Percentiles rank a stretch among this genome's conserved stretches.
phyloP scores from a whole-genome alignment of 2,113 vertebrate genomes.

The Cyprinodon brontotheroides region DNA sequence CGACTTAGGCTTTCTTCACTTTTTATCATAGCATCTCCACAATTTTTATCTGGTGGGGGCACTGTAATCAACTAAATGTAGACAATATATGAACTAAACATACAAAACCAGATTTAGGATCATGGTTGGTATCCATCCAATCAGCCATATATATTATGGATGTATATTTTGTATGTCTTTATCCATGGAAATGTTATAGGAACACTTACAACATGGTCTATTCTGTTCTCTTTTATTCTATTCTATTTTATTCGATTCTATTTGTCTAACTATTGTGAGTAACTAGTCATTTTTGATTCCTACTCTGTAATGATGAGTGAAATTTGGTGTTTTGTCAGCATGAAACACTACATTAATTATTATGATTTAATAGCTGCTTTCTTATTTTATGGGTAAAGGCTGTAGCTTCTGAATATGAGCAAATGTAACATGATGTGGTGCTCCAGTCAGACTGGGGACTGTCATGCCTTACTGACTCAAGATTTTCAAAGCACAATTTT shows the following conservation, averaged over 20 bases:
- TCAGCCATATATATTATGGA: background rate
- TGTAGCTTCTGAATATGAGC: constrained; percentile 4
- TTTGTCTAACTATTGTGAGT: background rate
- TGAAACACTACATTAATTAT: constrained; percentile 1
- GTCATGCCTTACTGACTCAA: background rate
- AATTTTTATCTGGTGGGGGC: background rate
- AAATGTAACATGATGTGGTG: constrained; percentile 14
- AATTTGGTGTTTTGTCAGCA: background rate
- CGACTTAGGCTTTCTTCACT: background rate
- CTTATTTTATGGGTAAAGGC: background rate
- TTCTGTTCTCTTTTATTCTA: background rate
- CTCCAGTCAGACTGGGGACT: constrained; percentile 9
- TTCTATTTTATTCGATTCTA: no score
- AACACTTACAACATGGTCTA: background rate
- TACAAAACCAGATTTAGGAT: background rate
- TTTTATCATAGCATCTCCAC: background rate
- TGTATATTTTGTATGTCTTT: background rate
- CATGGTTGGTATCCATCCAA: background rate
- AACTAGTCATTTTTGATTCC: background rate
- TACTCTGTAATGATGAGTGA: background rate
- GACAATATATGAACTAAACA: background rate
- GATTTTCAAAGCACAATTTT: background rate
- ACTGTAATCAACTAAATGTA: no score
- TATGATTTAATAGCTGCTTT: constrained; percentile 2
- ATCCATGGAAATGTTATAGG: background rate